Evolutionary conservation across 2,888 invertebrate species (phyloP), one percentile per base, ranked within the genome.

Genomic region (Drosophila maculinotata): DNA sequence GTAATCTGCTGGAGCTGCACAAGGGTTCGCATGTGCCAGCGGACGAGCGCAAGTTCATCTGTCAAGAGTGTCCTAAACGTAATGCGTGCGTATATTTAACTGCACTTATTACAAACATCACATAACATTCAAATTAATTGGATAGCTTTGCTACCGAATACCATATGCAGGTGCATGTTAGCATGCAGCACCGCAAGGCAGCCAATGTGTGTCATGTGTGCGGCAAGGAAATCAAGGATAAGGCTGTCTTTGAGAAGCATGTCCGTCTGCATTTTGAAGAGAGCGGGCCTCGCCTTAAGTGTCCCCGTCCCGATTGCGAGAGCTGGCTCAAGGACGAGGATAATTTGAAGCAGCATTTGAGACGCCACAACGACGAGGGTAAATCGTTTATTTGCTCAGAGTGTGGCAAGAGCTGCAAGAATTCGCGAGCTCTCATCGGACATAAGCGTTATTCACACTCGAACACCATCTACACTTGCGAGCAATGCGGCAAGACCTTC

Each of bases 201-300:
- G 87, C 89, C 2, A 90, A 91, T 72, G 88, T 91, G 17, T 91
- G 91, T 53, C 90, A 91, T 74, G 90, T 91, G 8, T 91, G 91
- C 51, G 91, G 91, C 17, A 91, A 91, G 65, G 89, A 89, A 44
- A 91, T 91, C 59, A 89, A 91, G 10, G 91, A 91, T 20, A 91
- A 90, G 56, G 85, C 89, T 23, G 89, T 90, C 5, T 91, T 90
- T 49, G 91, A 91, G 48, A 91, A 90, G 33, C 91, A 91, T 76
- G 91, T 91, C 12, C 78, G 90, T 2, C 73, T 90, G 60, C 91
- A 91, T 58, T 90, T 90, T 30, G 90, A 90, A 28, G 87, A 89
- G 1, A 90, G 89, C 31, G 89, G 89, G 2, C 91, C 91, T 1
- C 90, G 91, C 36, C 87, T 91, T 1, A 91, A 92, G 69, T 92